Evolutionary conservation across 1,140 invertebrate genomes (phyloP).

Genomic region (Sipha flava): DNA sequence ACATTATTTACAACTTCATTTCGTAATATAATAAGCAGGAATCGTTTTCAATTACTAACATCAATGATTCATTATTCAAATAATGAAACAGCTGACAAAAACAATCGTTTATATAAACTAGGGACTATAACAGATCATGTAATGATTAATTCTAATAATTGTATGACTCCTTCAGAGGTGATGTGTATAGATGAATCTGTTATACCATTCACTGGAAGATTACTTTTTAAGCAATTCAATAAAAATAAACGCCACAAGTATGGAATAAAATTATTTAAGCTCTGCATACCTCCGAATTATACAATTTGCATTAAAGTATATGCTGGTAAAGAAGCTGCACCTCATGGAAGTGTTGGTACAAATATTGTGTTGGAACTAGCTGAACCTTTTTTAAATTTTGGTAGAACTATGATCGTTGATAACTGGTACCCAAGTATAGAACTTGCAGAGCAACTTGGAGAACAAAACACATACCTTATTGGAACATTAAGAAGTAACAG

Average conservation of each 20-base stretch:
- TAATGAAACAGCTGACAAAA: slow-evolving; percentile 34
- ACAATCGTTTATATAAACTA: slow-evolving; percentile 38
- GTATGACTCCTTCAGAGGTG: slow-evolving; percentile 37
- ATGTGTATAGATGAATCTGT: slow-evolving; percentile 44
- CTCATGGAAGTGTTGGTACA: background rate
- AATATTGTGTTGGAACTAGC: background rate
- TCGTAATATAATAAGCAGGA: too few relatives aligned
- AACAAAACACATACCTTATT: slow-evolving; percentile 35
- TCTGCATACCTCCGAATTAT: slow-evolving; percentile 40
- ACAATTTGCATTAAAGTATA: slow-evolving; percentile 39
- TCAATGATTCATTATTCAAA: slow-evolving; percentile 33
- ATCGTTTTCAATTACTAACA: background rate
- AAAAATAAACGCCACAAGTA: slow-evolving; percentile 43
- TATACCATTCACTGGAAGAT: slow-evolving; percentile 42
- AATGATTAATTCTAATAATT: slow-evolving; percentile 33
- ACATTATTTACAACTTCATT: too few relatives aligned
- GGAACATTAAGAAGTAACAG: slow-evolving; percentile 36
- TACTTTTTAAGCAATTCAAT: slow-evolving; percentile 44
- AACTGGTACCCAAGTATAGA: slow-evolving; percentile 36
- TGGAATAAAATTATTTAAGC: slow-evolving; percentile 43
- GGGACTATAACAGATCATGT: slow-evolving; percentile 11
- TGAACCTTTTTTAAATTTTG: background rate
- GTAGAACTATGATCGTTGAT: background rate
- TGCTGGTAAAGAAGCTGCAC: slow-evolving; percentile 9
- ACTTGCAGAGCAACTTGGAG: slow-evolving; percentile 36